Base-by-base conservation (phyloP, 2,888 invertebrate species). In the Mesochorus sp. region DNA sequence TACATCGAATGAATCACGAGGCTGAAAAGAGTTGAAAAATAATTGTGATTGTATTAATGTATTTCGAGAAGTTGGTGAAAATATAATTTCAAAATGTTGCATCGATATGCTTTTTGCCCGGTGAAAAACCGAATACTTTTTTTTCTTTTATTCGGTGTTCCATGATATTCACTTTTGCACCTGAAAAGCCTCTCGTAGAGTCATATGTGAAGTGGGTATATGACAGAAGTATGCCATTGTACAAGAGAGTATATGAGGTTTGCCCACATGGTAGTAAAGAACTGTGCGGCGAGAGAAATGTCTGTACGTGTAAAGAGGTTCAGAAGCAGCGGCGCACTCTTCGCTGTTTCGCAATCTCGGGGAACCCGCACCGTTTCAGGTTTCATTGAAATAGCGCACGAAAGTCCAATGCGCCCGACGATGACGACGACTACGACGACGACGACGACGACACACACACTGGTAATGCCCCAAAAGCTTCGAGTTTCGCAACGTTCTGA, bases 301-400 rank as follows among this genome's bases (percentile, higher is more conserved):
- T 5, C 1, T 12, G 28, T 71, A 26, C 1, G 31, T 21, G 47
- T 14, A 53, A 70, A 70, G 70, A 67, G 67, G 17, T 73, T 70
- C 68, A 64, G 39, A 73, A 73, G 37, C 64, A 57, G 71, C 17
- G 64, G 37, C 55, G 72, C 55, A 75, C 75, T 67, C 79, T 79
- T 75, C 42, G 66, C 66, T 42, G 71, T 61, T 71, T 61, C 66
- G 44, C 61, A 64, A 61, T 75, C 66, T 59, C 51, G 64, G 37
- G 21, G 53, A 61, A 66, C 73, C 39, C 24, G 49, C 39, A 44
- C 47, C 39, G 68, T 57, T 66, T 75, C 49, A 28, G 47, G 70
- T 61, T 66, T 55, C 71, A 75, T 79, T 75, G 78, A 71, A 79
- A 79, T 53, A 39, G 66, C 66, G n/a, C n/a, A n/a, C n/a, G n/a